phyloP scores from a whole-genome alignment of 2,797 vertebrate genomes.

The Myioborus miniatus region DNA sequence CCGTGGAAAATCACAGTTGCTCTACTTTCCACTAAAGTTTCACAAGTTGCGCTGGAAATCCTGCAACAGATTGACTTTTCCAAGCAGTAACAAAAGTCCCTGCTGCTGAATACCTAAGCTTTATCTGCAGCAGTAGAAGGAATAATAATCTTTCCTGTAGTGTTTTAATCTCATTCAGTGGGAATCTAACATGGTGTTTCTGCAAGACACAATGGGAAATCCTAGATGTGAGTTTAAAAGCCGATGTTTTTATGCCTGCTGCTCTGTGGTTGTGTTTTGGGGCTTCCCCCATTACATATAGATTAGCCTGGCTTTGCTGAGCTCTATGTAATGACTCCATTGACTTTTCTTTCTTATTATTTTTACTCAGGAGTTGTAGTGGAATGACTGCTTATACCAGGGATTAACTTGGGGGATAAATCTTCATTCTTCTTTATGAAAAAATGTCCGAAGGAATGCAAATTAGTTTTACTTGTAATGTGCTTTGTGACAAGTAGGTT shows the following conservation, averaged over 20 bases:
- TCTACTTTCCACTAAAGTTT: neutral
- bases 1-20: neutral
- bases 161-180: neutral
- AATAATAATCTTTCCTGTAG: neutral
- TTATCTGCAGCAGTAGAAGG: neutral
- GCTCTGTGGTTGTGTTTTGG: constrained; percentile 2
- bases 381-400: neutral
- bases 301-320: constrained; percentile 14
- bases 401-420: constrained; percentile 23
- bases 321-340: neutral
- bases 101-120: neutral
- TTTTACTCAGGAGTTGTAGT: neutral
- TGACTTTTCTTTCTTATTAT: constrained; percentile 15
- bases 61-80: neutral
- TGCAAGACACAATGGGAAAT: neutral
- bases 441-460: neutral
- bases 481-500: neutral
- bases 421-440: neutral
- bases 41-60: neutral
- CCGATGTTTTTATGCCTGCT: constrained; percentile 6
- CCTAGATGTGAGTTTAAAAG: neutral
- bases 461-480: neutral
- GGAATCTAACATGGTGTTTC: neutral
- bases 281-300: constrained; percentile 5
- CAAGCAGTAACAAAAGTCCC: neutral